Base-by-base conservation (phyloP, 2,113 vertebrate species). In the Antigone vipio region DNA sequence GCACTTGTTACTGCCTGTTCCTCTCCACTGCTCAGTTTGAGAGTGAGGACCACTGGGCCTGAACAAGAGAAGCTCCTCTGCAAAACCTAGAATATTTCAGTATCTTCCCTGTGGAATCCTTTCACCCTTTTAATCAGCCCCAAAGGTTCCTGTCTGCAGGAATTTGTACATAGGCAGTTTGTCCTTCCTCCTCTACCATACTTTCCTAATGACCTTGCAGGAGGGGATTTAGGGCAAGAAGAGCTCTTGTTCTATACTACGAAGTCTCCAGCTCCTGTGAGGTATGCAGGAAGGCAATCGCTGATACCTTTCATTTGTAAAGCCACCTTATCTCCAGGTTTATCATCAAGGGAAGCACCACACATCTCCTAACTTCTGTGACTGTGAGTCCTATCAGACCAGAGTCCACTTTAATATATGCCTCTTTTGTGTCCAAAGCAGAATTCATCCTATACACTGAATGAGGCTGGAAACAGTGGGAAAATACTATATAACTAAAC, bases 351-450 rank as follows among this genome's bases (percentile, higher is more conserved):
- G 17, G 27, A 24, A 47, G 9, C 8, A 75, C 18, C 38, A 21
- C 24, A 24, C 14, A 26, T n/a, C 27, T 91, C 72, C 56, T 20
- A 52, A 0, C 18, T 72, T 87, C n/a, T 85, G 50, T 0, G 0
- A 45, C 0, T 79, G 15, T 59, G 40, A 71, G 13, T 44, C 12
- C 32, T 52, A 3, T 68, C 35, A 69, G 60, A 76, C 2, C 17
- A 69, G 30, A 80, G 32, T n/a, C 21, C 38, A 2, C 11, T 78
- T 75, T 26, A 77, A 35, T 17, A 52, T 27, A 52, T 27, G 17
- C 2, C 3, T 6, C 1, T 2, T 82, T 55, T 42, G 8, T 81
- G 44, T 38, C 45, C 47, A 49, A 66, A 85, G 19, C 12, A 50
- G 16, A 66, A 30, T 74, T 69, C 16, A 58, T 79, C 23, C n/a